Evolutionary conservation across 2,797 vertebrate genomes (phyloP), one percentile per base, ranked within the genome.

Genomic region (Melanotaenia parkinsoni): DNA sequence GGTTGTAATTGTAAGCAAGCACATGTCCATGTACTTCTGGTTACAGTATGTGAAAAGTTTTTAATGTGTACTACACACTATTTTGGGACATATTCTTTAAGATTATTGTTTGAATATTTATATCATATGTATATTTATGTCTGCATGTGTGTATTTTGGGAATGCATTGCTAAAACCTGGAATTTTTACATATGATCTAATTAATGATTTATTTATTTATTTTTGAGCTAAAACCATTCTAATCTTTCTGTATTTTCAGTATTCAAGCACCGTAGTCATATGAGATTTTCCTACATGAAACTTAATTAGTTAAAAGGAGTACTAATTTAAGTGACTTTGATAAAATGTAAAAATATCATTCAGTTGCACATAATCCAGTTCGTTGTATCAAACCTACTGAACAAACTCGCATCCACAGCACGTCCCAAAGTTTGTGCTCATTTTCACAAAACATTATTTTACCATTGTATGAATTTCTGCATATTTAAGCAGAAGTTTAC

Each of bases 301-400:
- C 3, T 38, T 12, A 38, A 38, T 13, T 13, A 12, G 37, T 40
- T 58, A 12, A 67, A 57, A 71, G 28, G 26, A 72, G 58, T 28
- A 11, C 13, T 47, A 53, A 62, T 58, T 18, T 54, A 62, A 75
- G 53, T 30, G 35, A 68, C 32, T 63, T 56, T 61, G 35, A 33
- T 26, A 63, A 67, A 59, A 32, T 22, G 58, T 33, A 33, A 43
- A 74, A 61, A 45, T 35, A 13, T 33, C 53, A 54, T 63, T 45
- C 33, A 71, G 24, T 80, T 67, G 54, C 22, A 58, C 40, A 58
- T 70, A 63, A 70, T 70, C 26, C 57, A 62, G 0, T 58, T 66
- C 56, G 28, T 26, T 56, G 54, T 30, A 60, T 16, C 28, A 51
- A 56, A 47, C 11, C 38, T 13, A 45, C 37, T 69, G 22, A 68